Evolutionary conservation across 2,113 vertebrate species (phyloP).

Genomic region (Rafetus swinhoei): DNA sequence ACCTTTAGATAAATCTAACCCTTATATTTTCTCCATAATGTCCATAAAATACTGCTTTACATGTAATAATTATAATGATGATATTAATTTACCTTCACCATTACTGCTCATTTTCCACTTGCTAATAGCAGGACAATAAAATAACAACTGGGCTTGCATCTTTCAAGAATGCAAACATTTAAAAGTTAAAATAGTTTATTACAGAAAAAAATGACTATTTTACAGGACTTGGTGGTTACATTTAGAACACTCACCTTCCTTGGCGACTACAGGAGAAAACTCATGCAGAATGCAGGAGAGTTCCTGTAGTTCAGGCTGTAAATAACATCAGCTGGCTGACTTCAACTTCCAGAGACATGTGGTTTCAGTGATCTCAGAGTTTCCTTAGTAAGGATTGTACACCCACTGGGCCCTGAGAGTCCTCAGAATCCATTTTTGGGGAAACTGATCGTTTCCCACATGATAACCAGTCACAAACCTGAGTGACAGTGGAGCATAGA

Average conservation of each 20-base stretch:
- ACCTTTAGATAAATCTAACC: conserved; percentile 30
- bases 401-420: neutral
- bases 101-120: conserved; percentile 9
- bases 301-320: neutral
- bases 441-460: conserved; percentile 29
- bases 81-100: neutral
- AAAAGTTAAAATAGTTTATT: conserved; percentile 9
- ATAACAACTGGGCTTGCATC: conserved; percentile 29
- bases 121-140: neutral
- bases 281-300: neutral
- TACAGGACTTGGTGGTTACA: neutral
- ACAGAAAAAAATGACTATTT: neutral
- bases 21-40: neutral
- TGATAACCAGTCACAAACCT: neutral
- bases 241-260: neutral
- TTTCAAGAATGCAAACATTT: conserved; percentile 22
- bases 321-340: neutral
- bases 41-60: conserved; percentile 23
- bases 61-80: conserved; percentile 27
- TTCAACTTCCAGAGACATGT: neutral
- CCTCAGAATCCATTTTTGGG: neutral
- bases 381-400: neutral
- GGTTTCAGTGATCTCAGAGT: neutral
- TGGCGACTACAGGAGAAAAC: neutral
- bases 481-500: fast-evolving